phyloP scores from a whole-genome alignment of 2,888 invertebrate genomes.

The Sarcophaga caerulescens region DNA sequence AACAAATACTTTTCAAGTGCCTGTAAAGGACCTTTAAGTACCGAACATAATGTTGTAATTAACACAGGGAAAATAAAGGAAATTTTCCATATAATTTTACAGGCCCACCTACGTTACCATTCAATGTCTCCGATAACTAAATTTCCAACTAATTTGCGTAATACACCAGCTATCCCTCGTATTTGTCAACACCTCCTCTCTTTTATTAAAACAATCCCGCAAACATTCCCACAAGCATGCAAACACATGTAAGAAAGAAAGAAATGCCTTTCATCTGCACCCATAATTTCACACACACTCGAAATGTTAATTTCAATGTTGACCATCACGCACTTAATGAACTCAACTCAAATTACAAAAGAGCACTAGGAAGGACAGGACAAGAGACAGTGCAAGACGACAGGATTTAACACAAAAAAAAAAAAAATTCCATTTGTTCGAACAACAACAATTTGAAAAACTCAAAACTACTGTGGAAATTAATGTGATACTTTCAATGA shows the following conservation, averaged over 20 bases:
- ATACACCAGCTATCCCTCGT: constrained; percentile 10
- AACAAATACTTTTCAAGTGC: constrained; percentile 46
- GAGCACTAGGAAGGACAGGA: not conserved
- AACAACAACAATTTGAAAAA: constrained; percentile 13
- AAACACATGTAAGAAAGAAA: no score
- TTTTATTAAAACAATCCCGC: no score
- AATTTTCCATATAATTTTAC: not conserved
- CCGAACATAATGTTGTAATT: not conserved
- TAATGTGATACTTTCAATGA: not conserved
- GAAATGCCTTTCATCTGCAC: not conserved
- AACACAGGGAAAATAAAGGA: not conserved
- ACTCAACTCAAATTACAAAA: constrained; percentile 57
- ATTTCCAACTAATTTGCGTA: constrained; percentile 61
- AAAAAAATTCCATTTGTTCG: not conserved
- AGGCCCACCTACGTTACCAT: constrained; percentile 31
- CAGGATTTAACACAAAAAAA: not conserved
- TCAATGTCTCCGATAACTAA: constrained; percentile 53
- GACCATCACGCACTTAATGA: constrained; percentile 26
- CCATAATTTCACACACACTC: constrained; percentile 53
- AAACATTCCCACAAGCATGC: not conserved
- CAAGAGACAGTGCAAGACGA: not conserved
- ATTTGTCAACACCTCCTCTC: constrained; percentile 45
- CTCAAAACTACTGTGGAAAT: constrained; percentile 37
- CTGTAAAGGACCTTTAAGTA: constrained; percentile 24
- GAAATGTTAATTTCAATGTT: constrained; percentile 40